These are phyloP conservation scores for Sitta carolinensis DNA, from an alignment of 2,797 vertebrate genomes.

Conservation along the genomic window DNA sequence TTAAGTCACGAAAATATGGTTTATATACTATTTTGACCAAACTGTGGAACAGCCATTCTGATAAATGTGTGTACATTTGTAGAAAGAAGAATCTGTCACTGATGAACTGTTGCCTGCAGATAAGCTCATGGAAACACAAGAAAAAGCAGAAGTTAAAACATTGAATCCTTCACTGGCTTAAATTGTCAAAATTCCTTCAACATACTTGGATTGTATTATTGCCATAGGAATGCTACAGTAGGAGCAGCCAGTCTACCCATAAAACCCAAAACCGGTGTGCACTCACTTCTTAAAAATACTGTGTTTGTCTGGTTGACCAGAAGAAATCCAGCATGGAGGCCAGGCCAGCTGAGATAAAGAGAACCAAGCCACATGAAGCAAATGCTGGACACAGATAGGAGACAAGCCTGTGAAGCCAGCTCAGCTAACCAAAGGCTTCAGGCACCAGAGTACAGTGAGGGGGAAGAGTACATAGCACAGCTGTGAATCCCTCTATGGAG, in stretches of 20 bases:
- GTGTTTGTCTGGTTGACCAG: neutral
- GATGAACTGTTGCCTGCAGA: neutral
- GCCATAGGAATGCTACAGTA: neutral
- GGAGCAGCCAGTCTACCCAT: neutral
- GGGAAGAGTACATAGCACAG: neutral
- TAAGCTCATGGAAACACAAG: neutral
- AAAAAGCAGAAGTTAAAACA: neutral
- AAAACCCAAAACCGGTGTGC: rapidly evolving
- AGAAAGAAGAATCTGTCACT: neutral
- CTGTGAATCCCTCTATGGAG: neutral
- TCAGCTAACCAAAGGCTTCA: neutral
- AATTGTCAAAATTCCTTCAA: neutral
- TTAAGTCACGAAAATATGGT: neutral
- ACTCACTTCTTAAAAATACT: neutral
- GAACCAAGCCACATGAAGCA: neutral
- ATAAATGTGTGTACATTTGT: neutral
- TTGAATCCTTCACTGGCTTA: neutral
- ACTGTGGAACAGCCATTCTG: neutral
- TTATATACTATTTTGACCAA: neutral
- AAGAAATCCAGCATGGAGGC: neutral
- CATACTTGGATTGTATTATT: neutral
- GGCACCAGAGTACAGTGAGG: neutral
- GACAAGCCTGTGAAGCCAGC: neutral
- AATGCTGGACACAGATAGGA: neutral
- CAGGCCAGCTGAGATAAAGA: neutral